A percentile compares a stretch with the other conserved stretches of the same genome.
Conservation (phyloP, 2,888 invertebrate species). For the Drosophila borborema region DNA sequence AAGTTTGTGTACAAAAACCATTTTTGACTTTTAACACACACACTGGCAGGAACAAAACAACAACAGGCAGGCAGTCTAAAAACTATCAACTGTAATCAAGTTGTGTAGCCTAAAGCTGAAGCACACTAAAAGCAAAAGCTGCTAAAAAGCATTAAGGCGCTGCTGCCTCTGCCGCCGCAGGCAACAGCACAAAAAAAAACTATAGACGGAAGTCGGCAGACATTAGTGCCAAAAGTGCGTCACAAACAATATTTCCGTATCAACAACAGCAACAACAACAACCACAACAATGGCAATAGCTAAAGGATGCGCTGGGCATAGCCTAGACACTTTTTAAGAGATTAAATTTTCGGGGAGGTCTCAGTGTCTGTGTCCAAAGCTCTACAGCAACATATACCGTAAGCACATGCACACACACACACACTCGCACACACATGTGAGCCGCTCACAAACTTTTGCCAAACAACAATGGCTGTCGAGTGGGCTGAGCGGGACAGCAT, state of each 20-base stretch:
- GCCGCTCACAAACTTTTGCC: constrained; percentile 67
- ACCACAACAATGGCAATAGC: constrained; percentile 45
- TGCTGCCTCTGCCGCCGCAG: constrained; percentile 25
- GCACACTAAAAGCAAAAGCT: constrained; percentile 71
- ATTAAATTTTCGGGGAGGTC: constrained; percentile 71
- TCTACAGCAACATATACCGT: constrained; percentile 71
- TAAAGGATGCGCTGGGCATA: constrained; percentile 61
- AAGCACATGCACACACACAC: constrained; percentile 54
- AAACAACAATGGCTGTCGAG: constrained; percentile 62
- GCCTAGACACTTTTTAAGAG: constrained; percentile 81
- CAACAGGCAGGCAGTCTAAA: constrained; percentile 46
- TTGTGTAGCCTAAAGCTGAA: constrained; percentile 68
- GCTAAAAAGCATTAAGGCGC: constrained; percentile 74
- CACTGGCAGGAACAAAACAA: constrained; percentile 10
- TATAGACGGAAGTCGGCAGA: constrained; percentile 79
- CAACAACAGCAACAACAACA: constrained; percentile 55
- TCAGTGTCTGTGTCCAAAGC: constrained; percentile 53
- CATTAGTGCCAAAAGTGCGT: constrained; percentile 81
- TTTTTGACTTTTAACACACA: constrained; percentile 60
- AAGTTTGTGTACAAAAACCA: constrained; percentile 44
- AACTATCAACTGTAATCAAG: constrained; percentile 81
- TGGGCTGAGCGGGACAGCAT: neutral
- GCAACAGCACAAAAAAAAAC: constrained; percentile 40
- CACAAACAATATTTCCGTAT: constrained; percentile 82
- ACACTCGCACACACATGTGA: constrained; percentile 42